Evolutionary conservation across 2,113 vertebrate species (phyloP), one percentile per base, ranked within the genome.

Genomic region (Hippolais icterina): DNA sequence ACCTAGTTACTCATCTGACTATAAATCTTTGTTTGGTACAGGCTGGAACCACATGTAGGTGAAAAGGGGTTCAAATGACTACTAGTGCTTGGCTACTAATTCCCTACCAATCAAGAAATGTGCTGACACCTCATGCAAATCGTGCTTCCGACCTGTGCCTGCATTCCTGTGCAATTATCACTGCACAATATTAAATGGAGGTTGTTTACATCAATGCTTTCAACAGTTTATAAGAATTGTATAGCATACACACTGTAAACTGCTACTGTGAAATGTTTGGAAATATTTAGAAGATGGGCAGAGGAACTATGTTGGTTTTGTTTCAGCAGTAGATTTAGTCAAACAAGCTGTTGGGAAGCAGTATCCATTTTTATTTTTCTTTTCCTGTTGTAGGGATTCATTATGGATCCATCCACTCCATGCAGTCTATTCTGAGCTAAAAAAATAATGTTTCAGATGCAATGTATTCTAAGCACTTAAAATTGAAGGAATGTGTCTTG

Each of bases 291-390:
- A 61, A 83, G 42, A 83, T 17, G 15, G 70, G 50, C 33, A 82
- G 33, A 84, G 41, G 44, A 91, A 12, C 22, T 50, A 7, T 53
- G 44, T 81, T 52, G 0, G 65, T 79, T 90, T 78, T 77, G 15
- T 95, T 94, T 86, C 56, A 64, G 66, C 39, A 70, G n/a, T 76
- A 93, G 44, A 83, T 94, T 63, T 74, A 74, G 44, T 80, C 79
- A 78, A 78, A 63, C 41, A 84, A 64, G 42, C 42, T 91, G 29
- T 37, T 79, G 42, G 33, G 28, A 64, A n/a, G 9, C 41, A 79
- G 41, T 71, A 85, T 31, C 57, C 10, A 21, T 87, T 84, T 95
- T 87, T 75, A 59, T 33, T 72, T 89, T 72, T 82, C 12, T 69
- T 87, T 83, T 83, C 37, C 35, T 81, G 13, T 72, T 84, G 31